A percentile compares a stretch with the other conserved stretches of the same genome.
Evolutionary conservation across 1,140 invertebrate genomes (phyloP).

Genomic region (Brachystomella parvula): DNA sequence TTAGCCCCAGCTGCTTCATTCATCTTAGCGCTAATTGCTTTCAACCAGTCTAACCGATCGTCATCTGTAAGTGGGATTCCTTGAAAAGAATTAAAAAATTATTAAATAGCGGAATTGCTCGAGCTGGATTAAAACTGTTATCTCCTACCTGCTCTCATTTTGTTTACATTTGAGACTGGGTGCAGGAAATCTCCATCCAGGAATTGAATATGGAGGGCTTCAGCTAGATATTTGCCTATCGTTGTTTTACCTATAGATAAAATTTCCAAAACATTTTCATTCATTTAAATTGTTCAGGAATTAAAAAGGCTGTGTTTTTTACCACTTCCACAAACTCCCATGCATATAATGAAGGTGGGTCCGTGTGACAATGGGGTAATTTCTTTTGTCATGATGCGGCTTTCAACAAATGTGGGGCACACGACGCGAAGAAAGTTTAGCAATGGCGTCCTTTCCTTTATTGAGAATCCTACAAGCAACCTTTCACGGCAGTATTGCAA

Average conservation of each 20-base stretch:
- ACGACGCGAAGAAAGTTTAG: too few species aligned
- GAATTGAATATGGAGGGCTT: neutral
- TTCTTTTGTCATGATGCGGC: too few species aligned
- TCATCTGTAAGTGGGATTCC: neutral
- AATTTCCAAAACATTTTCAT: neutral
- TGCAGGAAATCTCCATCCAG: neutral
- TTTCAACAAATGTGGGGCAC: too few species aligned
- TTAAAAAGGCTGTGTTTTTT: neutral
- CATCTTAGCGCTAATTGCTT: neutral
- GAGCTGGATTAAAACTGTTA: neutral
- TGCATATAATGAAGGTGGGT: neutral
- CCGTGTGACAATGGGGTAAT: too few species aligned
- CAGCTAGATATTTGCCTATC: neutral
- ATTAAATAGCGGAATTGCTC: neutral
- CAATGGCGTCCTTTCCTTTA: too few species aligned
- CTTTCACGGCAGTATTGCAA: too few species aligned
- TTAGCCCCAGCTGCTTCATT: neutral
- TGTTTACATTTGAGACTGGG: neutral
- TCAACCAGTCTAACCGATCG: neutral
- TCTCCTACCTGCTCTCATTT: conserved; percentile 4
- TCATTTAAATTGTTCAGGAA: neutral
- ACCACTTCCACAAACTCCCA: neutral
- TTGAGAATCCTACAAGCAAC: too few species aligned
- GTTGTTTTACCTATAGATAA: neutral
- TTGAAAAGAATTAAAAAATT: neutral